A percentile compares a stretch with the other conserved stretches of the same genome.
Evolutionary conservation across 2,888 invertebrate genomes (phyloP).

Genomic region (Drosophila tanythrix): DNA sequence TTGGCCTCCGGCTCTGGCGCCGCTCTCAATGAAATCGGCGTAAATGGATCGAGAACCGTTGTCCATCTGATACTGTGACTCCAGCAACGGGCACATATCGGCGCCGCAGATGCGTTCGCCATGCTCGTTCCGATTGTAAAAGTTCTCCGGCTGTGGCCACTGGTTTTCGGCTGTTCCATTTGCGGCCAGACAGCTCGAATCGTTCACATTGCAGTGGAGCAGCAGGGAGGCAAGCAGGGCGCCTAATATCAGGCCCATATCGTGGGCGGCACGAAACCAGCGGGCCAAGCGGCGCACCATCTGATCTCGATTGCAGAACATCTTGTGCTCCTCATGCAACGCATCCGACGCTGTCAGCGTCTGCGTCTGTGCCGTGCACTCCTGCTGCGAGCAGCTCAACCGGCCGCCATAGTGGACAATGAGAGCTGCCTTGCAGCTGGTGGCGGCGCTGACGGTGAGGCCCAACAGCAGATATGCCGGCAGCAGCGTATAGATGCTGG

Average conservation of each 20-base stretch:
- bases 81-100: slow-evolving; percentile 86
- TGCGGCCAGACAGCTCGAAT: slow-evolving; percentile 76
- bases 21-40: slow-evolving; percentile 78
- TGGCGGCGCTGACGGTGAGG: slow-evolving; percentile 85
- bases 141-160: slow-evolving; percentile 84
- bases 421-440: slow-evolving; percentile 82
- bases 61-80: slow-evolving; percentile 11
- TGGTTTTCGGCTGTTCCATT: slow-evolving; percentile 44
- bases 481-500: slow-evolving; percentile 86
- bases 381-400: slow-evolving; percentile 84
- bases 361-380: slow-evolving; percentile 64
- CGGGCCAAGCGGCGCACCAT: slow-evolving; percentile 86
- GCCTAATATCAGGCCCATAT: slow-evolving; percentile 87
- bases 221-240: slow-evolving; percentile 86
- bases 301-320: slow-evolving; percentile 84
- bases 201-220: slow-evolving; percentile 83
- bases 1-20: slow-evolving; percentile 74
- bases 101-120: slow-evolving; percentile 87
- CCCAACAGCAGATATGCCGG: slow-evolving; percentile 87
- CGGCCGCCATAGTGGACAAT: slow-evolving; percentile 83
- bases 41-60: slow-evolving; percentile 65
- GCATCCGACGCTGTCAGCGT: slow-evolving; percentile 68
- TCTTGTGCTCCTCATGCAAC: slow-evolving; percentile 83
- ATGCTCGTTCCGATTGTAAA: slow-evolving; percentile 86
- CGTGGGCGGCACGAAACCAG: slow-evolving; percentile 86